Base-by-base conservation (phyloP, 2,888 invertebrate genomes). In the Callosobruchus maculatus region DNA sequence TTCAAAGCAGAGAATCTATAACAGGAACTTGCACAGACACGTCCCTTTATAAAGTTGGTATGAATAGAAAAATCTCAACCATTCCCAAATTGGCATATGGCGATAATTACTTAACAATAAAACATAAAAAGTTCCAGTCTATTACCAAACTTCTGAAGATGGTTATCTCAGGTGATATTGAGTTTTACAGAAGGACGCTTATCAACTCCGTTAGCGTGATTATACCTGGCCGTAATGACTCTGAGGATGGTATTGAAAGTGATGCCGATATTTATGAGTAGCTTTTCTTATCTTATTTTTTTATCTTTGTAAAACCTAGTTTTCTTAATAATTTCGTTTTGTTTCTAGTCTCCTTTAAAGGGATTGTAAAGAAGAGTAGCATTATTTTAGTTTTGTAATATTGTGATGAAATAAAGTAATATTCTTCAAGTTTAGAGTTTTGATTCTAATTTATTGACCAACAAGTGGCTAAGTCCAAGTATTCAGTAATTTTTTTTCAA, bases 101-200 rank as follows among this genome's bases (percentile, higher is more conserved):
- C 21, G 72, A 74, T 21, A 72, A 22, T 9, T 74, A 72, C 71
- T 66, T 74, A 31, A 20, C 69, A 74, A 73, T 74, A 74, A 74
- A 73, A 72, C n/a, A 20, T 67, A 69, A 69, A 31, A 74, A 74
- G 72, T 72, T 74, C 21, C 67, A 72, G 66, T 66, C 26, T 26
- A 70, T 74, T 22, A 74, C 66, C 21, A 72, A 74, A 69, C 70
- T 74, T 70, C 18, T 74, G 0, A 74, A 22, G 31, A 7, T 74
- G 18, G 74, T 74, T 31, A 74, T 31, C n/a, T 74, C 72, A 1
- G 70, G 72, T 49, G 72, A 74, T 72, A 72, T 72, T 71, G 72
- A 73, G 73, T 74, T 74, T 31, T 74, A 73, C 67, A 74, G 18
- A 21, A 74, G 74, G 30, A 74, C 74, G 22, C 72, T 74, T 70